phyloP scores from a whole-genome alignment of 1,140 invertebrate species.

The Alviniconcha marisindica region DNA sequence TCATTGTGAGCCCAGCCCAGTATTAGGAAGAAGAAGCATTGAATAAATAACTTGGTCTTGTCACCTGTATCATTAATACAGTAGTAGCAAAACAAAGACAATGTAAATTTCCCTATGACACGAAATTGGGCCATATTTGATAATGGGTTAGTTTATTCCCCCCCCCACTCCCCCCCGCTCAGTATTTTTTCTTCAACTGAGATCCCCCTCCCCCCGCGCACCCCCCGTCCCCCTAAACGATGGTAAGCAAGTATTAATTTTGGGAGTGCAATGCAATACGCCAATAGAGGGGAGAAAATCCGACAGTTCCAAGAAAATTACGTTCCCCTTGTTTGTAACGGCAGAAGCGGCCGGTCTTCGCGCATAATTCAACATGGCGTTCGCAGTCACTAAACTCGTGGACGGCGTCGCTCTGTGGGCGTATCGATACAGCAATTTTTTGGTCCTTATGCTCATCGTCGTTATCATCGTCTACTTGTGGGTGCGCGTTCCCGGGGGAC shows the following conservation, averaged over 20 bases:
- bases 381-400: background rate
- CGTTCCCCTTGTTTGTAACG: background rate
- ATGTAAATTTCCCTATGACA: background rate
- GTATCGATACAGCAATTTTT: background rate
- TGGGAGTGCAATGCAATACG: no score
- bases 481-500: constrained; percentile 27
- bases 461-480: constrained; percentile 17
- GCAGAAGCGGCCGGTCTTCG: background rate
- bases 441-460: constrained; percentile 21
- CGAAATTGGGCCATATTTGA: no score
- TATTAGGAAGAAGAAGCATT: no score
- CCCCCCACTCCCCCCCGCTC: no score
- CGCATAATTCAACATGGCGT: constrained; percentile 14
- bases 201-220: background rate
- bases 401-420: constrained; percentile 14
- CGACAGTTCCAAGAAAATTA: background rate
- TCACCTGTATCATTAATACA: no score
- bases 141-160: no score
- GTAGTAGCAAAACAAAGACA: background rate
- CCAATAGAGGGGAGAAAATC: background rate
- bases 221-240: no score
- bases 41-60: no score
- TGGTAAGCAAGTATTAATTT: no score
- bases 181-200: no score
- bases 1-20: no score